Evolutionary conservation across 2,113 vertebrate species (phyloP).

Genomic region (Ictidomys tridecemlineatus): DNA sequence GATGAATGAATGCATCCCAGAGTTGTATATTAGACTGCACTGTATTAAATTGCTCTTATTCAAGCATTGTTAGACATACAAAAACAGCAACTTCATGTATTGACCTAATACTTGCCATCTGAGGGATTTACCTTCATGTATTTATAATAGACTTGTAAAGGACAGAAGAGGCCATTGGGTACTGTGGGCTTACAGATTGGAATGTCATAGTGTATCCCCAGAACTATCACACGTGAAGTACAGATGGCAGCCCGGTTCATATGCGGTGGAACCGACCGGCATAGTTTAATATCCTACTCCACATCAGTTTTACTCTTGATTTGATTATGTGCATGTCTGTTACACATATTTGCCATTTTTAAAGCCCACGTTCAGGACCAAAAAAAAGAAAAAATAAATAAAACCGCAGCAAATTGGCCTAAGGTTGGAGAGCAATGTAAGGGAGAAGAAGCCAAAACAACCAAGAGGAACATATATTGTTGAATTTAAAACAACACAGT

Average conservation of each 20-base stretch:
- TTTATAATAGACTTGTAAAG: neutral
- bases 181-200: neutral
- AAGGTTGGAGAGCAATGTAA: neutral
- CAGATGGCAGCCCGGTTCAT: neutral
- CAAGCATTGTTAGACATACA: neutral
- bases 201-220: neutral
- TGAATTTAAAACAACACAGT: constrained; percentile 79
- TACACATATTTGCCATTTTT: neutral
- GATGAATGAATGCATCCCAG: constrained; percentile 8
- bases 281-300: neutral
- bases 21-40: neutral
- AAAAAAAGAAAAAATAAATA: neutral
- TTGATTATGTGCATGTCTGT: constrained; percentile 43
- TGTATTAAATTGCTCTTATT: neutral
- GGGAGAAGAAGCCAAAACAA: neutral
- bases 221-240: neutral
- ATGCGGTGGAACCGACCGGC: neutral
- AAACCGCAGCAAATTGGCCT: constrained; percentile 43
- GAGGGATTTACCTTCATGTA: neutral
- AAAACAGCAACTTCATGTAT: neutral
- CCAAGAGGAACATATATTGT: constrained; percentile 19
- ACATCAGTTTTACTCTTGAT: neutral
- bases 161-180: neutral
- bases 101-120: constrained; percentile 22
- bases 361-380: constrained; percentile 22